Percentiles rank a stretch among this genome's conserved stretches.
phyloP scores from a whole-genome alignment of 2,113 vertebrate genomes.

The Sebastes schlegelii region DNA sequence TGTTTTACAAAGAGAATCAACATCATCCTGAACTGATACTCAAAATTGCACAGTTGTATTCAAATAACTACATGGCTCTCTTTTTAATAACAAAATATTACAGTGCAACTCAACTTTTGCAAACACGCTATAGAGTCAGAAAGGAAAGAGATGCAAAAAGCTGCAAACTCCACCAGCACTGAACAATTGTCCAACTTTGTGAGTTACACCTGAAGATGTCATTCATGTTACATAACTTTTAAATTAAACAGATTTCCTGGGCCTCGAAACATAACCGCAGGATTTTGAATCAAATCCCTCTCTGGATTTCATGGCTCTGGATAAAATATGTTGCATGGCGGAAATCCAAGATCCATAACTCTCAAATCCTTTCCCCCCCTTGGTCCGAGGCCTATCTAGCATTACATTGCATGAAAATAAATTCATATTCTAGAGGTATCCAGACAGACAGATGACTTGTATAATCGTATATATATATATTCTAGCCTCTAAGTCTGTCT shows the following conservation, averaged over 20 bases:
- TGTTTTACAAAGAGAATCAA: slow-evolving; percentile 5
- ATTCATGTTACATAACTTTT: background rate
- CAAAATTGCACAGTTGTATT: slow-evolving; percentile 36
- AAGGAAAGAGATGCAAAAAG: slow-evolving; percentile 1
- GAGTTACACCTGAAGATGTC: background rate
- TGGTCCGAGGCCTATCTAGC: background rate
- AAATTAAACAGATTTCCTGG: background rate
- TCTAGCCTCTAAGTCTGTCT: background rate
- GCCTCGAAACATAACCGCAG: background rate
- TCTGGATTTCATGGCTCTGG: background rate
- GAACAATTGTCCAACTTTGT: background rate
- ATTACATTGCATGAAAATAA: background rate
- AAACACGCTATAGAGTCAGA: slow-evolving; percentile 6
- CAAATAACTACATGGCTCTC: slow-evolving; percentile 2
- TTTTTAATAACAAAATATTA: slow-evolving; percentile 6
- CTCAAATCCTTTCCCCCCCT: background rate
- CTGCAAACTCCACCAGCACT: slow-evolving; percentile 18
- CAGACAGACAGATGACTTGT: background rate
- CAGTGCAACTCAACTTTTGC: background rate
- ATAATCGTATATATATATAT: background rate
- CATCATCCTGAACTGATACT: slow-evolving; percentile 17
- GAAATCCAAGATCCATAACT: background rate
- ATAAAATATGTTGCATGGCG: background rate
- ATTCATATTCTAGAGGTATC: background rate
- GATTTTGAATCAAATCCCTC: slow-evolving; percentile 6